Base-by-base conservation (phyloP, 2,797 vertebrate genomes). In the Macroramphosus scolopax region DNA sequence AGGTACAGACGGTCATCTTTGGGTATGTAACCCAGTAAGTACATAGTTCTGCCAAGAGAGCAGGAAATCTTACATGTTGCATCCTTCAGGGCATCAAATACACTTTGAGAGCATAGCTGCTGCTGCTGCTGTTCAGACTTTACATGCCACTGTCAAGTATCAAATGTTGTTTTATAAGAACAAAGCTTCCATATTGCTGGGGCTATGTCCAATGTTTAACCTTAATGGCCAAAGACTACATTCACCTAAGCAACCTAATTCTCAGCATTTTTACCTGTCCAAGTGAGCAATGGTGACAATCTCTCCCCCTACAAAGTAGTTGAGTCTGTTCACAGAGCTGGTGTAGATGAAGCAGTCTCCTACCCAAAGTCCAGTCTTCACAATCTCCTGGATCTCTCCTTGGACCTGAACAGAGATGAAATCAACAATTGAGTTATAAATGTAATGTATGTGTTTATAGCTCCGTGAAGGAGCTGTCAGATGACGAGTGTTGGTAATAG, bases 281-380 rank as follows among this genome's bases (percentile, higher is more conserved):
- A 99, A 84, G 50, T 99, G 97, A 75, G 97, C 97, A 73, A 99
- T 98, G 15, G 97, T 99, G 77, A 99, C 97, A 39, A 99, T 98
- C 84, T 99, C 97, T 85, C 97, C 97, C 77, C 97, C 97, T 5
- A 99, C 97, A 0, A 92, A 99, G 72, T 99, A 99, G 86, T 99
- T 99, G 55, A 99, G 91, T 74, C 97, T 92, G 89, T 99, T 99
- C 65, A 99, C 96, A 62, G 96, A 98, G 87, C 95, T 98, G 74
- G 97, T 99, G 82, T 98, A 99, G 86, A 99, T 99, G 79, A 99
- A 99, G 78, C 97, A 99, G 79, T 99, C 97, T 2, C 97, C 97
- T 0, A 99, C 97, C 97, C 97, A 98, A 35, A 99, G 85, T 2
- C 96, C 97, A 3, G 96, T 99, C 88, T 95, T 99, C 45, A 99